Evolutionary conservation across 2,888 invertebrate genomes (phyloP), one percentile per base, ranked within the genome.

Genomic region (Tricholauxania praeusta): DNA sequence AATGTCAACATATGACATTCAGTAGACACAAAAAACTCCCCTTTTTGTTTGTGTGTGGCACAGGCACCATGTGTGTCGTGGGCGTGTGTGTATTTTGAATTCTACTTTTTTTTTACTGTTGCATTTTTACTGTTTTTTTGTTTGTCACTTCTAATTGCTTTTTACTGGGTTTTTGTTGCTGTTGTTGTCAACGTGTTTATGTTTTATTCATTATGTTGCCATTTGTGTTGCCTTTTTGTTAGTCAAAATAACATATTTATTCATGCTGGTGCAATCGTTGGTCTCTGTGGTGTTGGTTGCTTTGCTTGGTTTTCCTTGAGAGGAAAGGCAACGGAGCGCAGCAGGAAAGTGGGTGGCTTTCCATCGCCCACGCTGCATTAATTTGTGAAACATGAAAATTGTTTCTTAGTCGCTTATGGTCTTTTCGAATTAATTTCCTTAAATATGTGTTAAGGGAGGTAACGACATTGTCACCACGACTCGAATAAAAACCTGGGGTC

Each of bases 1-100:
- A 69, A 69, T 62, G 70, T 53, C 70, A 63, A 70, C 70, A 70
- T 63, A 53, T 70, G 70, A 70, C 14, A n/a, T 22, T 28, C 48
- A 60, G 14, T 12, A 63, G 14, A 12, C 19, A 47, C 15, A 19
- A 39, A 49, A 47, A 48, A 17, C 14, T 22, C 19, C 47, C 47
- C 17, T 14, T 17, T 39, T 32, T 55, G 66, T 39, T 47, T 32
- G 14, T 32, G 60, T 51, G 68, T 69, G 51, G 14, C 14, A 48
- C 7, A 39, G 59, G 60, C 39, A 39, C 6, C 60, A 12, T 60
- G 57, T 55, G 55, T 53, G 17, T 17, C 17, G 63, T 49, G 22
- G 57, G 57, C 57, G 57, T 57, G 57, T 57, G 57, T 57, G 51
- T 63, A 49, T 65, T 39, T 39, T 49, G 17, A 52, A 19, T 66